A percentile compares a stretch with the other conserved stretches of the same genome.
Conservation (phyloP, 2,888 invertebrate genomes). For the Drosophila quinaria region DNA sequence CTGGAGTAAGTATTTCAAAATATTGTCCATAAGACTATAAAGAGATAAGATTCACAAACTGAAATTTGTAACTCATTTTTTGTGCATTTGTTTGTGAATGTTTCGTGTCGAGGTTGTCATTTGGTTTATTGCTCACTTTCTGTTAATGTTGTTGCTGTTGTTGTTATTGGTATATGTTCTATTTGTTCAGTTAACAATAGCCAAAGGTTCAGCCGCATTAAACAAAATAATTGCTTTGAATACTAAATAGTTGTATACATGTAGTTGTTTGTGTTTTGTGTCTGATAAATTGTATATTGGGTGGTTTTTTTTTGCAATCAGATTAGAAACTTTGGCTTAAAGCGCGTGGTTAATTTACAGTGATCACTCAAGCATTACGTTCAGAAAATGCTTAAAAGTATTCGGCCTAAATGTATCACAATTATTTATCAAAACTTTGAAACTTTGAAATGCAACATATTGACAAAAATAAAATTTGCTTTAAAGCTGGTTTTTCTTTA, state of each 20-base stretch:
- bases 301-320: conserved; percentile 19
- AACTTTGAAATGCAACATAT: neutral
- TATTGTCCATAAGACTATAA: no score
- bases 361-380: conserved; percentile 20
- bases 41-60: neutral
- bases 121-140: conserved; percentile 29
- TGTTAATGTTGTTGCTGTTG: conserved; percentile 3
- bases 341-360: conserved; percentile 26
- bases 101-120: conserved; percentile 37
- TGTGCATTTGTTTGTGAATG: neutral
- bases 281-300: conserved; percentile 18
- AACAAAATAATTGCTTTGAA: conserved; percentile 64
- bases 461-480: neutral
- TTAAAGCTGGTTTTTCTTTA: conserved; percentile 7
- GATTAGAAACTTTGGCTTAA: conserved; percentile 27
- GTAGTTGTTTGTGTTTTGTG: conserved; percentile 4
- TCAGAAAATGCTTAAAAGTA: neutral
- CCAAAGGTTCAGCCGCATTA: conserved; percentile 68
- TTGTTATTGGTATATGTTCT: conserved; percentile 31
- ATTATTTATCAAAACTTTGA: neutral
- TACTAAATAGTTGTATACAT: conserved; percentile 15
- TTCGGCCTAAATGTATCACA: neutral
- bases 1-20: no score
- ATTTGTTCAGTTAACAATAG: conserved; percentile 51
- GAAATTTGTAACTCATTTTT: neutral